These are phyloP conservation scores for Himantopus leucocephalus DNA, from an alignment of 2,113 vertebrate species.

Conservation along the genomic window DNA sequence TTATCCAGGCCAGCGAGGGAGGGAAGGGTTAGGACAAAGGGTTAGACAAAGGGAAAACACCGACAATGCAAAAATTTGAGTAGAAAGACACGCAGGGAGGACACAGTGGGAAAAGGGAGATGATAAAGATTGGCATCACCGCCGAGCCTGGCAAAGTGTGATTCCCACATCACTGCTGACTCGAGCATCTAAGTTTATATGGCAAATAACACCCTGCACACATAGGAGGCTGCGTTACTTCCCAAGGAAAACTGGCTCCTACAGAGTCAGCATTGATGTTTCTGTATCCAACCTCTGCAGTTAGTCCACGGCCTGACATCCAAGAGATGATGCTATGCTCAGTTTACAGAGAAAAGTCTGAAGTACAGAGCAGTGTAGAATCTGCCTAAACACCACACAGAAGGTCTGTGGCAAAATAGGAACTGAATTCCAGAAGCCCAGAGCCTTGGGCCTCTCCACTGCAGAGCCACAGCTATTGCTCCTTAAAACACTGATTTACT, in stretches of 20 bases:
- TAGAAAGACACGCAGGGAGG: neutral
- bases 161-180: neutral
- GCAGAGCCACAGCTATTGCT: neutral
- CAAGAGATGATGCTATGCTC: neutral
- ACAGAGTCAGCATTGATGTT: rapidly evolving
- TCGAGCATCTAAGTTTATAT: neutral
- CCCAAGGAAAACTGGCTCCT: neutral
- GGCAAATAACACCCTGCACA: neutral
- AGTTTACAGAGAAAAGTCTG: neutral
- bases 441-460: too few relatives aligned
- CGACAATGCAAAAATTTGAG: neutral
- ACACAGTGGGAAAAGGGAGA: neutral
- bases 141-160: rapidly evolving
- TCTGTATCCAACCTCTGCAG: neutral
- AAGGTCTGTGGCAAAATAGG: neutral
- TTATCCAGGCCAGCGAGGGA: neutral
- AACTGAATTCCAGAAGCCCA: neutral
- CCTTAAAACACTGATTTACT: neutral
- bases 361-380: neutral
- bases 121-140: rapidly evolving
- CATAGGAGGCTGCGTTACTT: neutral
- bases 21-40: neutral
- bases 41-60: neutral
- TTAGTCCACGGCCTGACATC: neutral
- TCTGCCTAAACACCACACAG: neutral